Base-by-base conservation (phyloP, 2,113 vertebrate species). In the Atlantisia rogersi region DNA sequence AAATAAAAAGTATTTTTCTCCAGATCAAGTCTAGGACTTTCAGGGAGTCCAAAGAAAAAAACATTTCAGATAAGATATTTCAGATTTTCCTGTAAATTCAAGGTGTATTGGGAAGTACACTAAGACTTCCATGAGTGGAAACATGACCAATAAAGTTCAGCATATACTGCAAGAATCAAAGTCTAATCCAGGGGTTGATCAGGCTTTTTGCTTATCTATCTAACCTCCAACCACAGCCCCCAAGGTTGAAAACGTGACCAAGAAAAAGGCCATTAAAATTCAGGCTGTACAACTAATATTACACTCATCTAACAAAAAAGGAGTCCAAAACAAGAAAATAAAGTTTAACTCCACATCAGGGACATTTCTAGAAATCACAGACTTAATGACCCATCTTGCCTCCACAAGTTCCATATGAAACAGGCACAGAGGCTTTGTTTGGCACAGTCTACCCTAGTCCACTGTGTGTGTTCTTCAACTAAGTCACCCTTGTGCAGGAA, bases 291-390 rank as follows among this genome's bases (percentile, higher is more conserved):
- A 82, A 82, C 63, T 79, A 94, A 74, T 75, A 37, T 31, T 84
- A 63, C 74, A 52, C 35, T 78, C 81, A 93, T 82, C 90, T 91
- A 91, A 94, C 60, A 81, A 91, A 96, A 63, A 31, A 62, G 59
- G 55, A 58, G 77, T 39, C 94, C 48, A 83, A 76, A 96, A 77
- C 53, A 77, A 42, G 64, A 78, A 29, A 83, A 18, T 46, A 46
- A 46, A 44, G 37, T 37, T 62, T 42, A 77, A 32, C 64, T 86
- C 78, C 74, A 94, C 93, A 92, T 86, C 88, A 93, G 88, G 93
- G 79, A 52, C 63, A 60, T 82, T 94, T 95, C 75, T 86, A 59
- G 52, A 87, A 95, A 93, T 84, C 58, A 2, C 90, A 95, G 70
- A 76, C 74, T 81, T 87, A 76, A 82, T 2, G 10, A 91, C 32